Conservation (phyloP, 2,797 vertebrate genomes). For the Mormyrops attenuatus region DNA sequence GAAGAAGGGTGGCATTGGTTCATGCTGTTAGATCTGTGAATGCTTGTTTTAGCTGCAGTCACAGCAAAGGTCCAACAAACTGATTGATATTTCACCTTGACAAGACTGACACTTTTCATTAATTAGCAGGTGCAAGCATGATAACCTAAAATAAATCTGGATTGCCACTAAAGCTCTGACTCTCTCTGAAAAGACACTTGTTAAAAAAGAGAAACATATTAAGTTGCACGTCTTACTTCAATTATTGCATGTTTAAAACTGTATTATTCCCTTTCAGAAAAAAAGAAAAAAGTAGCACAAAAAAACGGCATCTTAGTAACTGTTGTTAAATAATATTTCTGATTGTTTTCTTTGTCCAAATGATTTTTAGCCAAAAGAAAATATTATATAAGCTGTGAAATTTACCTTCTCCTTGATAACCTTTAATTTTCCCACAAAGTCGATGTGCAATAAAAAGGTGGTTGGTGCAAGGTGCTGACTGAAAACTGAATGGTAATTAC, state of each 20-base stretch:
- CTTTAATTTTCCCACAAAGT: not conserved
- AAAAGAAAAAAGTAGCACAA: not conserved
- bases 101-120: slow-evolving; percentile 28
- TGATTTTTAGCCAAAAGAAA: not conserved
- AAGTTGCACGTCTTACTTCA: not conserved
- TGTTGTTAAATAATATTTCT: not conserved
- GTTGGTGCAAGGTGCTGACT: not conserved
- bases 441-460: not conserved
- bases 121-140: slow-evolving; percentile 24
- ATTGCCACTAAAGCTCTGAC: not conserved
- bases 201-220: not conserved
- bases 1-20: slow-evolving; percentile 20
- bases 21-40: not conserved
- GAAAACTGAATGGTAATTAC: not conserved
- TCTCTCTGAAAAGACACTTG: not conserved
- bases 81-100: slow-evolving; percentile 33
- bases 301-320: not conserved
- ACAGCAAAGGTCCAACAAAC: slow-evolving; percentile 15
- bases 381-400: not conserved
- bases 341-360: not conserved
- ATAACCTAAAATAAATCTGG: slow-evolving; percentile 27
- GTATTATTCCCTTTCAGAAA: not conserved
- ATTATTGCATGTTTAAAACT: not conserved
- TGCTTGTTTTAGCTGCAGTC: slow-evolving; percentile 11
- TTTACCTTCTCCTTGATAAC: not conserved